Conservation (phyloP, 2,113 vertebrate genomes). For the Datnioides undecimradiatus region DNA sequence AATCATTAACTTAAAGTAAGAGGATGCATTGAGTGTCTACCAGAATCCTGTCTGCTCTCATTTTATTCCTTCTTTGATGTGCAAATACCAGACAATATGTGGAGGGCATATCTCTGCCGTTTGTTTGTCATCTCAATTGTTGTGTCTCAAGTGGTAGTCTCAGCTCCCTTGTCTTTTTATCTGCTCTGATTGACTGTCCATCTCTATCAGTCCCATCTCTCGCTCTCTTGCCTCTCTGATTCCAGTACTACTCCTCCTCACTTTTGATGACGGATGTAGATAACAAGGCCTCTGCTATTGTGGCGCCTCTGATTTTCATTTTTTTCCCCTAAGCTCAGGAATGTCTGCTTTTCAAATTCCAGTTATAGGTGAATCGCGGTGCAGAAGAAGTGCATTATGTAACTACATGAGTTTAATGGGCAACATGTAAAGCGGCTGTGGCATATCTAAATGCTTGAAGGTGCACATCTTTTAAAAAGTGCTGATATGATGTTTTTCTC, state of each 20-base stretch:
- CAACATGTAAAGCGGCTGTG: slow-evolving; percentile 1
- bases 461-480: not conserved
- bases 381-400: slow-evolving; percentile 27
- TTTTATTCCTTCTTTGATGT: slow-evolving; percentile 52
- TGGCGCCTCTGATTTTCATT: slow-evolving; percentile 46
- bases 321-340: slow-evolving; percentile 20
- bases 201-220: slow-evolving; percentile 49
- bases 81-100: slow-evolving; percentile 59
- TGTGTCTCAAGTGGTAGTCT: slow-evolving; percentile 66
- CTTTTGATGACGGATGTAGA: slow-evolving; percentile 58
- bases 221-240: slow-evolving; percentile 34
- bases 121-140: slow-evolving; percentile 65
- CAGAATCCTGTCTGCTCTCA: slow-evolving; percentile 18
- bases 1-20: not conserved
- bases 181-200: slow-evolving; percentile 35
- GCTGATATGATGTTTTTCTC: not conserved
- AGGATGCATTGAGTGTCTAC: not conserved
- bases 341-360: slow-evolving; percentile 45
- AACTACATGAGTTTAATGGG: slow-evolving; percentile 13
- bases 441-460: slow-evolving; percentile 15
- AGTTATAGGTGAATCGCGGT: slow-evolving; percentile 13
- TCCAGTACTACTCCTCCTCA: slow-evolving; percentile 33
- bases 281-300: slow-evolving; percentile 49
- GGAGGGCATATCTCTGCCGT: slow-evolving; percentile 39
- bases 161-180: slow-evolving; percentile 43